Evolutionary conservation across 2,888 invertebrate genomes (phyloP), one percentile per base, ranked within the genome.

Genomic region (Meteorus cinctellus): DNA sequence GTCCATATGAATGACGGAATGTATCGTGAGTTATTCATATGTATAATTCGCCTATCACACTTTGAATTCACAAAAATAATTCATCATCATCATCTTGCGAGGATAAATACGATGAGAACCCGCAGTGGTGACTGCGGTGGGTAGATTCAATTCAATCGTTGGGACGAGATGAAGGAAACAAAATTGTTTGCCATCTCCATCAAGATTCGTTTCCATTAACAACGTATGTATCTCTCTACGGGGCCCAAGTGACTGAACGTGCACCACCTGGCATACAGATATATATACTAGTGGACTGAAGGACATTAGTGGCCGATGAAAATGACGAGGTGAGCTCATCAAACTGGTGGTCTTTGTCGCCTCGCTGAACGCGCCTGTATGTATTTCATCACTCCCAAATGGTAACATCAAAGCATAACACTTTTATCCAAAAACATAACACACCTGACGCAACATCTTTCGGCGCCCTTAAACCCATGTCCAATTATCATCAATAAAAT

Each of bases 151-250:
- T 73, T 76, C 69, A 76, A 76, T 76, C 72, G 51, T 68, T 19
- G 51, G 45, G 31, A 63, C 45, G 24, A 45, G 79, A 83, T 81
- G 83, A 82, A 84, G 86, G 85, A 86, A 88, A 85, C 84, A 84
- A 83, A 83, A 85, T 84, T 80, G 83, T 83, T 81, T 83, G 84
- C 85, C 85, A 87, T 88, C 85, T 86, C 80, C 83, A 82, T 31
- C 72, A 80, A 86, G 86, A 89, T 89, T 88, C 87, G 86, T 89
- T 89, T 89, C 89, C 89, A 89, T 89, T 88, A 89, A 86, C 88
- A 84, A 85, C 55, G 55, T 8, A 19, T 55, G 19, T 55, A 55
- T 8, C 19, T 86, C 86, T 86, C 86, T 87, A 87, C 84, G 86
- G 85, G 84, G 86, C 83, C 86, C 51, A 36, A 60, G 45, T 27